A percentile compares a stretch with the other conserved stretches of the same genome.
Conservation (phyloP, 2,888 invertebrate species). For the Caenorhabditis angaria region DNA sequence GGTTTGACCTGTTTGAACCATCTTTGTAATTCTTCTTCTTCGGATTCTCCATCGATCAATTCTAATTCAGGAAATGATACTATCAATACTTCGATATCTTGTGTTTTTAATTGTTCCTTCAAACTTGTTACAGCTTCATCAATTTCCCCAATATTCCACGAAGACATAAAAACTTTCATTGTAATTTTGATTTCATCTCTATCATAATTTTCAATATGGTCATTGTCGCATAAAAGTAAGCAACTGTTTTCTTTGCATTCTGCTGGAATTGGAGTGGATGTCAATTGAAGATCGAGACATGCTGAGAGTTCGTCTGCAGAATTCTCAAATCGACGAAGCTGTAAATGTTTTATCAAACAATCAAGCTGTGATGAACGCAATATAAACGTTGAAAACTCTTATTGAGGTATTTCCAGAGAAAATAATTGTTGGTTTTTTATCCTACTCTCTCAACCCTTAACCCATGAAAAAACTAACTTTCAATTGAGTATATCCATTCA, state of each 20-base stretch:
- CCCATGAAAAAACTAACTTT: slow-evolving; percentile 64
- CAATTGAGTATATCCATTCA: slow-evolving; percentile 70
- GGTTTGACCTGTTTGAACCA: slow-evolving; percentile 54
- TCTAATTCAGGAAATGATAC: slow-evolving; percentile 64
- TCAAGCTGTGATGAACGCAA: too few species aligned
- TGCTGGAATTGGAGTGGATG: slow-evolving; percentile 55
- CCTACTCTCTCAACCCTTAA: too few species aligned
- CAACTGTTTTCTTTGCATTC: slow-evolving; percentile 65
- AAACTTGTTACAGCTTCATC: slow-evolving; percentile 55
- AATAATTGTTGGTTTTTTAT: too few species aligned
- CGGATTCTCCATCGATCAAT: slow-evolving; percentile 55
- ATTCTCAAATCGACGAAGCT: slow-evolving; percentile 59
- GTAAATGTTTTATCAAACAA: not conserved
- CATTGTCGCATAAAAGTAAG: slow-evolving; percentile 64
- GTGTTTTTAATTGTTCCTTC: slow-evolving; percentile 61
- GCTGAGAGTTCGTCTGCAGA: slow-evolving; percentile 70
- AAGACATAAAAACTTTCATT: slow-evolving; percentile 63
- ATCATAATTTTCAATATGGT: slow-evolving; percentile 65
- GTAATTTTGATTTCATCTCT: slow-evolving; percentile 72
- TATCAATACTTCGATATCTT: slow-evolving; percentile 66
- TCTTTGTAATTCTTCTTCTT: slow-evolving; percentile 47
- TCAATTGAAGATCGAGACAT: slow-evolving; percentile 69
- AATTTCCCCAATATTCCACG: slow-evolving; percentile 58
- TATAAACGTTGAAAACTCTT: too few species aligned
- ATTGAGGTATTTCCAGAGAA: too few species aligned